phyloP scores from a whole-genome alignment of 2,888 invertebrate genomes.

The Coelopa pilipes region DNA sequence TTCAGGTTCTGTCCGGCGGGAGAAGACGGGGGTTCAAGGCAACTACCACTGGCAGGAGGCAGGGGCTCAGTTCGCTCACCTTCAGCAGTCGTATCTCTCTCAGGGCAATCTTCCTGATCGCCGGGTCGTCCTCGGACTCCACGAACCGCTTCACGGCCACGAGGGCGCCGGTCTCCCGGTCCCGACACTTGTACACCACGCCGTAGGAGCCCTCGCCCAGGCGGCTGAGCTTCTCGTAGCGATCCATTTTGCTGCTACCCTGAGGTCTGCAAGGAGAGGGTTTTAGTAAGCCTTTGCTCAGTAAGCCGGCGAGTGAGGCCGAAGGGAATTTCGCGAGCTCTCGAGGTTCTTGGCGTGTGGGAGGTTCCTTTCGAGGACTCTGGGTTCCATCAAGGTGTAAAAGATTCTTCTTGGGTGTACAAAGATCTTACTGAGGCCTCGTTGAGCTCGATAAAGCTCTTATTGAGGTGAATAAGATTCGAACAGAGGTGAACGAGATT shows the following conservation, averaged over 20 bases:
- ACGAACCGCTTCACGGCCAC: constrained; percentile 98
- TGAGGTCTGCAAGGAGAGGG: constrained; percentile 73
- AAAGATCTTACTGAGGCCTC: too few species aligned
- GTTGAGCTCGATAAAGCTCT: too few species aligned
- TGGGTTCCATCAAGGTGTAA: too few species aligned
- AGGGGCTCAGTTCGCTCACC: constrained; percentile 69
- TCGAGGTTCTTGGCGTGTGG: too few species aligned
- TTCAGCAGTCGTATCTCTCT: constrained; percentile 94
- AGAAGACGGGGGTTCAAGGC: too few species aligned
- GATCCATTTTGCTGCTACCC: constrained; percentile 89
- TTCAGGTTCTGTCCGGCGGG: constrained; percentile 83
- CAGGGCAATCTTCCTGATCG: constrained; percentile 94
- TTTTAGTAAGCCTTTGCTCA: too few species aligned
- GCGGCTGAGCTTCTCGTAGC: constrained; percentile 93
- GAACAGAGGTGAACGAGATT: too few species aligned
- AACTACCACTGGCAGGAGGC: not conserved
- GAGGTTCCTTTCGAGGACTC: too few species aligned
- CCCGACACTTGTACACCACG: constrained; percentile 95
- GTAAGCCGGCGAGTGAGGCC: too few species aligned
- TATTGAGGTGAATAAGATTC: too few species aligned
- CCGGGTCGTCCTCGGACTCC: constrained; percentile 96
- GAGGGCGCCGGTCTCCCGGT: constrained; percentile 91
- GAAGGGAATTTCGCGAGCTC: too few species aligned
- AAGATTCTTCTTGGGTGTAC: too few species aligned
- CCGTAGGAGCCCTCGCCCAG: constrained; percentile 82